Evolutionary conservation across 1,140 invertebrate species (phyloP), one percentile per base, ranked within the genome.

Genomic region (Monochamus saltuarius): DNA sequence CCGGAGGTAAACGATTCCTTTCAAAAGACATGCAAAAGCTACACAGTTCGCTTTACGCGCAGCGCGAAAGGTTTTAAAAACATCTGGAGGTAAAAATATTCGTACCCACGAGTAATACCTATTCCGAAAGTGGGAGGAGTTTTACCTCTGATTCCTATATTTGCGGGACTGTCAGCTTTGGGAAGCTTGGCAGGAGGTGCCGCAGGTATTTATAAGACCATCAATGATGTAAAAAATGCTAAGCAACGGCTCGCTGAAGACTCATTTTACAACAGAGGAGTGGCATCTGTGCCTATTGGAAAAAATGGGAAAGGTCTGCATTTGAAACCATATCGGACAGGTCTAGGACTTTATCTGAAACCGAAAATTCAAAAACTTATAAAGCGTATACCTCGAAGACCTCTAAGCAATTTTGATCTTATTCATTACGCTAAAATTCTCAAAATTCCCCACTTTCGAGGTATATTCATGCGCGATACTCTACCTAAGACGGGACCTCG

Each of bases 121-220:
- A 46, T 76, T 38, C 66, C 72, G 1, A 78, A 76, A 70, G 66
- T 61, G 43, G 73, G 75, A 34, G 72, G 71, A 22, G 36, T 76
- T 59, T 56, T 77, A 54, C 73, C 72, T 38, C 46, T 74, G 13
- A 59, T 78, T 34, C 75, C 75, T 40, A 68, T 78, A 58, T 72
- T 76, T 62, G 73, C 74, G 7, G 74, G 71, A 36, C 56, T 78
- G 36, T 70, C 66, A 29, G 76, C 74, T 7, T 19, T 73, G 34
- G 74, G 76, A 29, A 29, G 22, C 6, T 29, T 29, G 22, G 22
- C 22, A 3, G 75, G 72, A 19, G 75, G 74, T 1, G 69, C 69
- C 13, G 65, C 73, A 11, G 64, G 59, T 29, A 67, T 76, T 11
- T 67, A 65, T n/a, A 74, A 75, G 59, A 62, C 71, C 19, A 65